Evolutionary conservation across 2,113 vertebrate species (phyloP).

Genomic region (Ibidorhyncha struthersii): DNA sequence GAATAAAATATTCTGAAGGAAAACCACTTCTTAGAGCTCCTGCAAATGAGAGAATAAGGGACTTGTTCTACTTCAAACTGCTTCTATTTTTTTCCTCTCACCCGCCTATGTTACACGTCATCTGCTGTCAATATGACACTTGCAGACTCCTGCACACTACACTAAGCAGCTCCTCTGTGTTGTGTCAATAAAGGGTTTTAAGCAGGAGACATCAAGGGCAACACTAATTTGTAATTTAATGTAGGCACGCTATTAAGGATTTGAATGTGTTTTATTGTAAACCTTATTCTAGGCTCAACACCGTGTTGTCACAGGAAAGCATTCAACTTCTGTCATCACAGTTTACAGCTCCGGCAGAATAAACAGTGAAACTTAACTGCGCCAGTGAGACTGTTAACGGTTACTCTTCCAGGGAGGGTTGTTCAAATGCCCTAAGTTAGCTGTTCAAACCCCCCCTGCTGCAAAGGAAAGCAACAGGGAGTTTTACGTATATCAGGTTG

Average conservation of each 20-base stretch:
- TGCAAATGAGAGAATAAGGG: background rate
- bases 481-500: background rate
- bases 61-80: background rate
- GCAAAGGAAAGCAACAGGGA: background rate
- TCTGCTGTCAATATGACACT: background rate
- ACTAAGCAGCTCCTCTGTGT: background rate
- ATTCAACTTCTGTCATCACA: background rate
- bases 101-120: background rate
- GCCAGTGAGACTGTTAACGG: background rate
- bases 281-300: background rate
- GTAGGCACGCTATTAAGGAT: background rate
- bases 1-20: background rate
- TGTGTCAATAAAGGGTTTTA: background rate
- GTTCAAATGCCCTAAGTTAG: background rate
- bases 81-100: background rate
- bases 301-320: background rate
- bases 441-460: background rate
- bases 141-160: background rate
- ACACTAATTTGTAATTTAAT: background rate
- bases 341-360: background rate
- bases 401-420: background rate
- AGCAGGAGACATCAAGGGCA: background rate
- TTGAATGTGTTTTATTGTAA: constrained; percentile 21
- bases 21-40: background rate
- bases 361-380: background rate